Conservation (phyloP, 2,888 invertebrate species). For the Syrista parreyssii region DNA sequence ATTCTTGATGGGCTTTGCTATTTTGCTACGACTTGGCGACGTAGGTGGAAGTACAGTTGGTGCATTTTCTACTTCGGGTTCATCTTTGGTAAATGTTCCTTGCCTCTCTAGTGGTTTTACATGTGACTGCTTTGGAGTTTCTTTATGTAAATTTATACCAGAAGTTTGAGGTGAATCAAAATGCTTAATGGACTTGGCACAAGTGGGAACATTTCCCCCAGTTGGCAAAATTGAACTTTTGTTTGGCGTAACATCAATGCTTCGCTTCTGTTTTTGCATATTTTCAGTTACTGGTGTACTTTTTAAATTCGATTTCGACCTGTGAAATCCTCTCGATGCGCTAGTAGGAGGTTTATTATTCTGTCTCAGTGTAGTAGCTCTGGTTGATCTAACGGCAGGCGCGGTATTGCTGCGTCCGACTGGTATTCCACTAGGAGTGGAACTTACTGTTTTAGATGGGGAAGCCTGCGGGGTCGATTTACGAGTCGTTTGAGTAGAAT, state of each 20-base stretch:
- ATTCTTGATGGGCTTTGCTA: conserved; percentile 52
- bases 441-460: conserved; percentile 49
- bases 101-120: conserved; percentile 77
- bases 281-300: conserved; percentile 30
- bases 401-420: conserved; percentile 58
- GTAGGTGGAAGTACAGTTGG: conserved; percentile 49
- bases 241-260: conserved; percentile 38
- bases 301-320: conserved; percentile 56
- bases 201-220: conserved; percentile 48
- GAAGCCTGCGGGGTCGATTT: conserved; percentile 59
- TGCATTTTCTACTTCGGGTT: conserved; percentile 66
- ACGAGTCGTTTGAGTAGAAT: conserved; percentile 63
- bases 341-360: conserved; percentile 46
- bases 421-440: conserved; percentile 47
- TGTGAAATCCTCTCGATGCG: conserved; percentile 29
- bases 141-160: conserved; percentile 23
- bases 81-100: conserved; percentile 93
- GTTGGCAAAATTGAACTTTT: conserved; percentile 51
- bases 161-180: conserved; percentile 25
- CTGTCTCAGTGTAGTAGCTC: conserved; percentile 56
- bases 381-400: conserved; percentile 57
- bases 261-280: conserved; percentile 37
- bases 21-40: conserved; percentile 52
- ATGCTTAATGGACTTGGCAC: conserved; percentile 51
- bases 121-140: conserved; percentile 63